These are phyloP conservation scores for Dolichomitus sp. DNA, from an alignment of 2,888 invertebrate species.

Conservation along the genomic window DNA sequence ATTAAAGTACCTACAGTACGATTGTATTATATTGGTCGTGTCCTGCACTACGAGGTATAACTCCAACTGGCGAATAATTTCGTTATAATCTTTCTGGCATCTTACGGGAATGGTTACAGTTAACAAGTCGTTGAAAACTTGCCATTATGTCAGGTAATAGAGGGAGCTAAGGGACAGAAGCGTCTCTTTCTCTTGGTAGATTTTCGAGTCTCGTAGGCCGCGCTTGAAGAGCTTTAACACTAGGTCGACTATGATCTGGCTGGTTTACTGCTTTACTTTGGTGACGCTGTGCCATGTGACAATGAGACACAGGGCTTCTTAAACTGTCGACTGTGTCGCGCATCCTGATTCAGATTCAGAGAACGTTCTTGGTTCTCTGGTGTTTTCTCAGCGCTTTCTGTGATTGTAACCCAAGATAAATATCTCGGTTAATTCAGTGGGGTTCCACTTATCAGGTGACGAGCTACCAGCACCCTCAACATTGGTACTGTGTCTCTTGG, in stretches of 20 bases:
- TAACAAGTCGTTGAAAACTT: slow-evolving; percentile 56
- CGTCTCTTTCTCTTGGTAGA: not conserved
- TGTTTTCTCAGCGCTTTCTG: slow-evolving; percentile 61
- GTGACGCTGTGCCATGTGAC: slow-evolving; percentile 23
- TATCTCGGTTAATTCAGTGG: slow-evolving; percentile 76
- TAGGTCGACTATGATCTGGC: slow-evolving; percentile 43
- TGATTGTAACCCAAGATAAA: slow-evolving; percentile 78
- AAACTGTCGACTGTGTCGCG: slow-evolving; percentile 55
- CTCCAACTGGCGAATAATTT: slow-evolving; percentile 29
- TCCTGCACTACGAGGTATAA: not conserved
- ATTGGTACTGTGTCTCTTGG: not conserved
- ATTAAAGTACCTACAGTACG: slow-evolving; percentile 9
- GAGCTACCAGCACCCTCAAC: slow-evolving; percentile 56
- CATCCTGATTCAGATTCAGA: slow-evolving; percentile 61
- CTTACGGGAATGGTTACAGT: slow-evolving; percentile 21
- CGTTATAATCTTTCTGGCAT: slow-evolving; percentile 28
- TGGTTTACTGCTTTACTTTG: slow-evolving; percentile 2
- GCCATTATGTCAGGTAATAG: not conserved
- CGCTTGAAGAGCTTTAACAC: slow-evolving; percentile 22
- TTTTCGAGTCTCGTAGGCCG: slow-evolving; percentile 36
- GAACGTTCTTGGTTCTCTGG: slow-evolving; percentile 48
- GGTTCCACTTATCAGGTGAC: slow-evolving; percentile 61
- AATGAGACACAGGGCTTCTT: slow-evolving; percentile 43
- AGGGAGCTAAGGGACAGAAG: not conserved
- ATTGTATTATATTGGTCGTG: not conserved